A percentile compares a stretch with the other conserved stretches of the same genome.
Evolutionary conservation across 1,140 invertebrate species (phyloP).

Genomic region (Cotesia typhae): DNA sequence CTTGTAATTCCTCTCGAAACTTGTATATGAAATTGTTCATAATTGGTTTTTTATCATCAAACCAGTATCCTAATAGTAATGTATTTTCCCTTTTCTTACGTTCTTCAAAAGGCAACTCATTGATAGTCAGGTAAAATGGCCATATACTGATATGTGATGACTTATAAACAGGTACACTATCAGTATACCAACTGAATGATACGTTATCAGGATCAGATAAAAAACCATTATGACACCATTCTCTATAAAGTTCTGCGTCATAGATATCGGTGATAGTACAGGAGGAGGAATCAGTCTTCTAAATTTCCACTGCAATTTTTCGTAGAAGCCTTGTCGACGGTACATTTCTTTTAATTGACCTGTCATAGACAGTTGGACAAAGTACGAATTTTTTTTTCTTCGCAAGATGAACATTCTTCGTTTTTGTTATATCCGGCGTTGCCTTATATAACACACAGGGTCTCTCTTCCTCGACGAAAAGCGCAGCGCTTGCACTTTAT

Average conservation of each 20-base stretch:
- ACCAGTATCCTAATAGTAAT: constrained; percentile 43
- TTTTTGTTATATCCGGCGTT: background rate
- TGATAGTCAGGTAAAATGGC: constrained; percentile 50
- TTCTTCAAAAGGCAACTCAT: constrained; percentile 47
- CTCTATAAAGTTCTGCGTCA: constrained; percentile 18
- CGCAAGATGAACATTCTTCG: constrained; percentile 22
- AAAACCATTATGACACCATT: constrained; percentile 26
- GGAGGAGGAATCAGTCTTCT: background rate
- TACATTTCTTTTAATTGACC: constrained; percentile 37
- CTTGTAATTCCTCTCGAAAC: background rate
- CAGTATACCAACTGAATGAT: background rate
- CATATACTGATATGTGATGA: constrained; percentile 51
- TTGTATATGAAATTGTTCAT: background rate
- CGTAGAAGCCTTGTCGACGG: constrained; percentile 26
- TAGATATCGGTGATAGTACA: constrained; percentile 32
- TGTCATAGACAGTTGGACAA: constrained; percentile 27
- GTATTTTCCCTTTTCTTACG: constrained; percentile 42
- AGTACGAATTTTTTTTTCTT: constrained; percentile 31
- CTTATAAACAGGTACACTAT: constrained; percentile 50
- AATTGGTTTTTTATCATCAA: constrained; percentile 39
- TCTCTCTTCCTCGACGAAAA: no score
- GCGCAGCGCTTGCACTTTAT: no score
- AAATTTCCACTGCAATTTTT: constrained; percentile 34
- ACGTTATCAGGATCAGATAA: constrained; percentile 23
- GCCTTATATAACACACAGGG: no score